Base-by-base conservation (phyloP, 2,797 vertebrate species). In the Eutrigla gurnardus region DNA sequence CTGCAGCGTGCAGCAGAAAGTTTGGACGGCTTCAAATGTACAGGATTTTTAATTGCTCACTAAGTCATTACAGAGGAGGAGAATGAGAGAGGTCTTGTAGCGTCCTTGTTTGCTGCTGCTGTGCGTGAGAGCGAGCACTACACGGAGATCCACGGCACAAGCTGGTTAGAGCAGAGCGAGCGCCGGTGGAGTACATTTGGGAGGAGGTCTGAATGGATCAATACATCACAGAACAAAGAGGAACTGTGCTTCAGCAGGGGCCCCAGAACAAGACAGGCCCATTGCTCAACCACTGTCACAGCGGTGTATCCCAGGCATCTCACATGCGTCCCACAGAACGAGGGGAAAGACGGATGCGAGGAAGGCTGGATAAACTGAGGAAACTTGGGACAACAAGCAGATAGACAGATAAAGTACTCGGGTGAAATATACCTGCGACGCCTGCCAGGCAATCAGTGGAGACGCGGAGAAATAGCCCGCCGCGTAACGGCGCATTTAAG, bases 141-240 rank as follows among this genome's bases (percentile, higher is more conserved):
- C 72, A 61, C 46, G 45, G 70, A 85, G 81, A 81, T 82, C 80
- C 73, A 70, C 65, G 75, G 68, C 66, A 70, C 53, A 61, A 73
- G 80, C 82, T 70, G 74, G 81, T 79, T 80, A 65, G 73, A 77
- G 70, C 77, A 83, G 78, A 78, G 80, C 15, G 77, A 87, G 80
- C 73, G 55, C 75, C 80, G 67, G 84, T 52, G 67, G 73, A 92
- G 86, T 78, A 76, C 82, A 85, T 85, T 78, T 37, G n/a, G 86
- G 84, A 87, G 83, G 75, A 89, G 82, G 89, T 81, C 86, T 86
- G 86, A 88, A 89, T 81, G 85, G 88, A 89, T 91, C 85, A 73
- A 93, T 91, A 91, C 86, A 93, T 91, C 85, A 85, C 87, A 85
- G 89, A 91, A 91, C 90, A 91, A 92, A 89, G 81, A 87, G 83